Conservation (phyloP, 2,888 invertebrate genomes). For the Tigriopus californicus region DNA sequence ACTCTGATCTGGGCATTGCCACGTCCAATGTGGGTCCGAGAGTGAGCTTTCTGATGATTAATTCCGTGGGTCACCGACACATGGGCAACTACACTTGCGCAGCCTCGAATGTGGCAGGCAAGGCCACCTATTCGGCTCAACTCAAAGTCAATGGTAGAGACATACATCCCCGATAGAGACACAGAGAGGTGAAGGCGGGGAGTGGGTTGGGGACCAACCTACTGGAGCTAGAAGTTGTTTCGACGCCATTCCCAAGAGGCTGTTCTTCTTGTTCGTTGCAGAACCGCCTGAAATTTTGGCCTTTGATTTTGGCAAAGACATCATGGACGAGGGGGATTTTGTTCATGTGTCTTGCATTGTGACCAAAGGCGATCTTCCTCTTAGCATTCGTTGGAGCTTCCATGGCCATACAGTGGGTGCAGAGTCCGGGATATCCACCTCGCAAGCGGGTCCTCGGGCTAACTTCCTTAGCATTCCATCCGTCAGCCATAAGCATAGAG, state of each 20-base stretch:
- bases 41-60: slow-evolving; percentile 22
- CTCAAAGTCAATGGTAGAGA: slow-evolving; percentile 22
- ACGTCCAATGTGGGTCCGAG: slow-evolving; percentile 21
- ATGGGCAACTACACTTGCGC: slow-evolving; percentile 23
- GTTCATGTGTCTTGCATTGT: slow-evolving; percentile 25
- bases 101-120: slow-evolving; percentile 22
- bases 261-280: slow-evolving; percentile 16
- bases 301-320: slow-evolving; percentile 19
- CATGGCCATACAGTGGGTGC: slow-evolving; percentile 14
- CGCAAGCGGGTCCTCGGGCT: slow-evolving; percentile 12
- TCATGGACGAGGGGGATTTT: slow-evolving; percentile 22
- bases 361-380: slow-evolving; percentile 25
- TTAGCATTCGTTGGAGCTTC: slow-evolving; percentile 25
- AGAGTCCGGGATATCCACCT: slow-evolving; percentile 14
- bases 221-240: background rate
- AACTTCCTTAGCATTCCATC: slow-evolving; percentile 14
- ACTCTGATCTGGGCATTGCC: slow-evolving; percentile 21
- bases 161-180: background rate
- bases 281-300: slow-evolving; percentile 19
- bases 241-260: no score
- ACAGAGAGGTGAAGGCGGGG: background rate
- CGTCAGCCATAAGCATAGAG: slow-evolving; percentile 17
- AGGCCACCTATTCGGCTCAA: slow-evolving; percentile 20
- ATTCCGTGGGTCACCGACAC: slow-evolving; percentile 21
- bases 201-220: background rate